phyloP scores from a whole-genome alignment of 2,113 vertebrate genomes.

The Dasypus novemcinctus region DNA sequence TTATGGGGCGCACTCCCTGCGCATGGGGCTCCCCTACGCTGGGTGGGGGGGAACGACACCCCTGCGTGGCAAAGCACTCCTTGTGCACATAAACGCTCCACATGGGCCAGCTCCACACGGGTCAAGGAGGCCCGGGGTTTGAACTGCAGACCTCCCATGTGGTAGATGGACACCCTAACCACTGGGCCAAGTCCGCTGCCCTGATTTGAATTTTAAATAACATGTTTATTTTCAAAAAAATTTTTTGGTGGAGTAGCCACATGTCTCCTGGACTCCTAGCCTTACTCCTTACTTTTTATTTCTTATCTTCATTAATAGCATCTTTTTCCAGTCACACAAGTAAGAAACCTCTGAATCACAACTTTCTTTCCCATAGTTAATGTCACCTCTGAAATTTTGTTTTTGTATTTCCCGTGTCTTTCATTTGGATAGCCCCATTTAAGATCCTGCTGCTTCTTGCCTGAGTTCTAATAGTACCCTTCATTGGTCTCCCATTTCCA shows the following conservation, averaged over 20 bases:
- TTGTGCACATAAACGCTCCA: no score
- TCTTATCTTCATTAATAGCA: slow-evolving; percentile 46
- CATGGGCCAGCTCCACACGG: no score
- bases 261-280: not conserved
- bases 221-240: slow-evolving; percentile 34
- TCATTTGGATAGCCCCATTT: not conserved
- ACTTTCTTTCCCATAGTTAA: slow-evolving; percentile 2
- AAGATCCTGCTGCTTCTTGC: slow-evolving; percentile 19
- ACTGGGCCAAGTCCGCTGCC: no score
- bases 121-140: no score
- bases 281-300: not conserved
- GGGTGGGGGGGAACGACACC: no score
- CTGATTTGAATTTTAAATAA: no score
- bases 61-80: no score
- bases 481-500: not conserved
- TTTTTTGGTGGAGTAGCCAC: slow-evolving; percentile 9
- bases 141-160: no score
- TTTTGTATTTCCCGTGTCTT: not conserved
- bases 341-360: slow-evolving; percentile 29
- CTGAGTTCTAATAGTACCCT: not conserved
- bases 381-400: slow-evolving; percentile 9
- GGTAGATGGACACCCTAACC: no score
- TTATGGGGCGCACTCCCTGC: no score
- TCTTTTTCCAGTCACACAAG: not conserved
- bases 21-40: no score